A percentile compares a stretch with the other conserved stretches of the same genome.
Evolutionary conservation across 1,140 invertebrate genomes (phyloP).

Genomic region (Zaprionus africanus): DNA sequence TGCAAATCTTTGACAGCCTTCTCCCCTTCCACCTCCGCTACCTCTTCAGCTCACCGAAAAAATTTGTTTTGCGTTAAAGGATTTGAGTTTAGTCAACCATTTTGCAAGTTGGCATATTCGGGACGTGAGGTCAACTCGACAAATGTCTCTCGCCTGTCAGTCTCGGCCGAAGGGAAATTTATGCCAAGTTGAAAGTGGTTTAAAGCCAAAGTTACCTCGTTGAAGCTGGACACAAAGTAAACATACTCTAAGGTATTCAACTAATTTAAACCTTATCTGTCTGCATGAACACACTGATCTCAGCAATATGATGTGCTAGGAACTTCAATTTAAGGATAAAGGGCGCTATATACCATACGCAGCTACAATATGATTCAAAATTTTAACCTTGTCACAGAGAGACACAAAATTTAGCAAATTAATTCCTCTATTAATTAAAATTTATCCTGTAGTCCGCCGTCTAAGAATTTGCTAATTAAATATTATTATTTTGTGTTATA

Average conservation of each 20-base stretch:
- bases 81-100: constrained; percentile 53
- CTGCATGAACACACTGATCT: background rate
- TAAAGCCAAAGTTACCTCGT: background rate
- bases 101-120: constrained; percentile 54
- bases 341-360: background rate
- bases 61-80: constrained; percentile 63
- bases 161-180: constrained; percentile 5
- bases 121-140: constrained; percentile 12
- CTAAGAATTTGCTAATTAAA: too few relatives aligned
- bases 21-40: background rate
- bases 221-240: background rate
- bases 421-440: too few relatives aligned
- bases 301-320: background rate
- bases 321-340: background rate
- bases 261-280: background rate
- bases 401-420: too few relatives aligned
- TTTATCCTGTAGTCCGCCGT: too few relatives aligned
- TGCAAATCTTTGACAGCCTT: constrained; percentile 64
- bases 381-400: too few relatives aligned
- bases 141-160: constrained; percentile 49
- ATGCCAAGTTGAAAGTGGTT: background rate
- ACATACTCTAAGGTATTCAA: too few relatives aligned
- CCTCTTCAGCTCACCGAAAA: constrained; percentile 8
- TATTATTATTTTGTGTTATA: too few relatives aligned
- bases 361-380: too few relatives aligned